Evolutionary conservation across 2,888 invertebrate species (phyloP).

Genomic region (Mythimna lalbum): DNA sequence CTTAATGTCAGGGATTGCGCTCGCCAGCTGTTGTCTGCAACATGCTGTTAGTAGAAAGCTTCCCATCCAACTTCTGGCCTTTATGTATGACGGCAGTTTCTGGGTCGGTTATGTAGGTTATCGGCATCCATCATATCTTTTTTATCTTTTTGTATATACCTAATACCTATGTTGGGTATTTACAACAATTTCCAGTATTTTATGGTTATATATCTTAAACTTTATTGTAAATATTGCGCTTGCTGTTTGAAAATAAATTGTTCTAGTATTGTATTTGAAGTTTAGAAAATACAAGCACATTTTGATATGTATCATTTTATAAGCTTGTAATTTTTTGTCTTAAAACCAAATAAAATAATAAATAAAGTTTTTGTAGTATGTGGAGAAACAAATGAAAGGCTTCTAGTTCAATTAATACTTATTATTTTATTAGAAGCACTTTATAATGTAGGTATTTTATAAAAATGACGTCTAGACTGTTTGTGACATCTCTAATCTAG

Average conservation of each 20-base stretch:
- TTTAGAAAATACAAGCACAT: not conserved
- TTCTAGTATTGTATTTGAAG: not conserved
- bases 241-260: not conserved
- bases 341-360: too few species aligned
- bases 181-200: not conserved
- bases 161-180: not conserved
- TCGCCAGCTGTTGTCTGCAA: constrained; percentile 47
- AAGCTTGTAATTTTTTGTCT: too few species aligned
- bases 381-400: too few species aligned
- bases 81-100: constrained; percentile 11
- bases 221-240: not conserved
- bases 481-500: too few species aligned
- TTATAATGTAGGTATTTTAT: too few species aligned
- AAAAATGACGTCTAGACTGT: too few species aligned
- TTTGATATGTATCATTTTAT: not conserved
- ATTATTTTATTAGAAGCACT: too few species aligned
- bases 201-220: not conserved
- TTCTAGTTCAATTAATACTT: too few species aligned
- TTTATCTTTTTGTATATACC: not conserved
- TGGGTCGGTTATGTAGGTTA: not conserved
- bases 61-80: constrained; percentile 39
- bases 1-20: constrained; percentile 43
- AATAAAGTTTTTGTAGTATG: too few species aligned
- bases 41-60: constrained; percentile 14
- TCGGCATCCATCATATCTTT: not conserved